Evolutionary conservation across 1,140 invertebrate genomes (phyloP).

Genomic region (Pissodes strobi): DNA sequence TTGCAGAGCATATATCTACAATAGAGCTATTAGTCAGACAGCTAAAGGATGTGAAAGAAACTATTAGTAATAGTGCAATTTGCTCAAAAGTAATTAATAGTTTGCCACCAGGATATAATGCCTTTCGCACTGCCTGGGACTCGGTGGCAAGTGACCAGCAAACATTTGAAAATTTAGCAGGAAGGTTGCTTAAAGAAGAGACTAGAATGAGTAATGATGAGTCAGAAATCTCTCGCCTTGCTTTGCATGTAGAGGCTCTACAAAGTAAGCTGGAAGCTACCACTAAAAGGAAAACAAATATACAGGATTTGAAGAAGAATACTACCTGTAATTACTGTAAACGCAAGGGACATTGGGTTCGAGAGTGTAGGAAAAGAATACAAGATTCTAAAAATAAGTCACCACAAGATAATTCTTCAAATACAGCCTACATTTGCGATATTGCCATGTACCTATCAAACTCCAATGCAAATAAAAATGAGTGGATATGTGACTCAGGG

Average conservation of each 20-base stretch:
- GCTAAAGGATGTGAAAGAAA: background rate
- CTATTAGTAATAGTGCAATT: slow-evolving; percentile 21
- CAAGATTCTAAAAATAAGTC: slow-evolving; percentile 1
- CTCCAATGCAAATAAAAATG: background rate
- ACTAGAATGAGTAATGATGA: slow-evolving; percentile 25
- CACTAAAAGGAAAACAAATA: slow-evolving; percentile 12
- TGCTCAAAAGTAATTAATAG: slow-evolving; percentile 25
- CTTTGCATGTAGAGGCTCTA: slow-evolving; percentile 15
- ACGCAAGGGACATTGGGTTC: slow-evolving; percentile 4
- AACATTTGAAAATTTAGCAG: slow-evolving; percentile 37
- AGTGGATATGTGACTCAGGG: slow-evolving; percentile 12
- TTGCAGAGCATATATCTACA: slow-evolving; percentile 21
- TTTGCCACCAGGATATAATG: slow-evolving; percentile 36
- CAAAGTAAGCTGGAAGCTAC: slow-evolving; percentile 17
- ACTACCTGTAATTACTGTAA: slow-evolving; percentile 24
- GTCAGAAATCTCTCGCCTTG: slow-evolving; percentile 10
- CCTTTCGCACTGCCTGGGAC: slow-evolving; percentile 39
- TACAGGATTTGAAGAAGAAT: slow-evolving; percentile 13
- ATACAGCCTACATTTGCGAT: slow-evolving; percentile 7
- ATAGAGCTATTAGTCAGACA: slow-evolving; percentile 9
- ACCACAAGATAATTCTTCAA: slow-evolving; percentile 1
- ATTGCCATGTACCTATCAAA: slow-evolving; percentile 9
- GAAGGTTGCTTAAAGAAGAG: slow-evolving; percentile 40
- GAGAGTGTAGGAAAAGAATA: slow-evolving; percentile 23
- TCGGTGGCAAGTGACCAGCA: slow-evolving; percentile 30